Evolutionary conservation across 2,113 vertebrate species (phyloP).

Genomic region (Pachypanchax playfairii): DNA sequence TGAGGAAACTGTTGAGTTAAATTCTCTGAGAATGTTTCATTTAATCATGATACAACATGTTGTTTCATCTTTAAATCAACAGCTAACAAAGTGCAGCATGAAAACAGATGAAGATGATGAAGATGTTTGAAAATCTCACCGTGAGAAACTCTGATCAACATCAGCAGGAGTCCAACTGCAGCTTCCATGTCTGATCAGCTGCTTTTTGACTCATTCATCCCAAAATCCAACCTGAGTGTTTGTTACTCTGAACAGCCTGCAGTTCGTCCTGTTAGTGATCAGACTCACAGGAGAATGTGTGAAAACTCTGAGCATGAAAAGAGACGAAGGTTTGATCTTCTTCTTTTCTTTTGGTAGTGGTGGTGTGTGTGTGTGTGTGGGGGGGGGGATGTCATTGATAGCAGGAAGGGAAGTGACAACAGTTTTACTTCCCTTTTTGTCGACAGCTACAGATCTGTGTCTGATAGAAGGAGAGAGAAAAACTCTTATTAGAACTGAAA

Average conservation of each 20-base stretch:
- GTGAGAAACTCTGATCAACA: slow-evolving; percentile 6
- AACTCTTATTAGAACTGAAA: too few species aligned
- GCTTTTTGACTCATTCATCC: background rate
- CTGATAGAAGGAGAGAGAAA: too few species aligned
- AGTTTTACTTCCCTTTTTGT: too few species aligned
- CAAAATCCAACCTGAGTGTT: background rate
- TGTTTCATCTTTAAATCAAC: background rate
- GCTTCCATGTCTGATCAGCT: slow-evolving; percentile 17
- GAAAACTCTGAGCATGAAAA: background rate
- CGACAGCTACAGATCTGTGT: too few species aligned
- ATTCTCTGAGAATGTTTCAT: background rate
- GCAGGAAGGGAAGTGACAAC: too few species aligned
- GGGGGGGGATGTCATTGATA: too few species aligned
- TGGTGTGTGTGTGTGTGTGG: too few species aligned
- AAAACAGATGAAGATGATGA: background rate
- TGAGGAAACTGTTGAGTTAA: background rate
- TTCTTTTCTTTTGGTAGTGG: too few species aligned
- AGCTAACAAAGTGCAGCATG: too few species aligned
- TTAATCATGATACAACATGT: background rate
- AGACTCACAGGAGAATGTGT: background rate
- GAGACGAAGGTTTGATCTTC: background rate
- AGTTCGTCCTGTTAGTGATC: background rate
- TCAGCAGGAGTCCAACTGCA: slow-evolving; percentile 22
- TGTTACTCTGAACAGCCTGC: background rate
- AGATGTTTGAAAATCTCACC: slow-evolving; percentile 16